These are phyloP conservation scores for Microctenopoma lineatum DNA, from an alignment of 2,797 vertebrate species.

Conservation along the genomic window DNA sequence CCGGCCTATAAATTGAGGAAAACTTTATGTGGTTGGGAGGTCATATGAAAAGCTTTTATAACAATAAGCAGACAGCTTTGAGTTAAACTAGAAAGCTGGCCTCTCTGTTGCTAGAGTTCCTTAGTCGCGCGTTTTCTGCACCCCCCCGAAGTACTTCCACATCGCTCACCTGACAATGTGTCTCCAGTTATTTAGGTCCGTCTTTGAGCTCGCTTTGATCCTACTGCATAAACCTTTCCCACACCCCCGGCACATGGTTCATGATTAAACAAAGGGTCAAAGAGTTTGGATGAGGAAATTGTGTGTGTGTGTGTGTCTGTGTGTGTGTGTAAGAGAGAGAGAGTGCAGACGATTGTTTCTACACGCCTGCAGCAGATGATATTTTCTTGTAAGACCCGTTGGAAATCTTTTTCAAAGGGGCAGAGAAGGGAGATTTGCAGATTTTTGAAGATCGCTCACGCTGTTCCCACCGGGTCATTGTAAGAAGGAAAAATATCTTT, in stretches of 20 bases:
- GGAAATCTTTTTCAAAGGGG: conserved; percentile 34
- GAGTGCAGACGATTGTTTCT: conserved; percentile 9
- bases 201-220: conserved; percentile 63
- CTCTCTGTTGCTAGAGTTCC: conserved; percentile 9
- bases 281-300: conserved; percentile 52
- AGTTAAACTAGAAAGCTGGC: conserved; percentile 31
- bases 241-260: conserved; percentile 19
- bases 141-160: not conserved
- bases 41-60: conserved; percentile 60
- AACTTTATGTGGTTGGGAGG: conserved; percentile 52
- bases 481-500: not conserved
- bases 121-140: not conserved
- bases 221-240: conserved; percentile 23
- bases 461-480: not conserved
- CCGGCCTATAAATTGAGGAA: conserved; percentile 53
- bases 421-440: conserved; percentile 19
- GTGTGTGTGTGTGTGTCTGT: conserved; percentile 6
- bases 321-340: not conserved
- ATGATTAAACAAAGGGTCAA: conserved; percentile 61
- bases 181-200: conserved; percentile 47
- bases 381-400: conserved; percentile 44
- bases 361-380: not conserved
- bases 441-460: not conserved
- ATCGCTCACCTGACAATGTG: conserved; percentile 50
- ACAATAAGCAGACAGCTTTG: conserved; percentile 42